Evolutionary conservation across 2,888 invertebrate genomes (phyloP).

Genomic region (Tetrapedia diversipes): DNA sequence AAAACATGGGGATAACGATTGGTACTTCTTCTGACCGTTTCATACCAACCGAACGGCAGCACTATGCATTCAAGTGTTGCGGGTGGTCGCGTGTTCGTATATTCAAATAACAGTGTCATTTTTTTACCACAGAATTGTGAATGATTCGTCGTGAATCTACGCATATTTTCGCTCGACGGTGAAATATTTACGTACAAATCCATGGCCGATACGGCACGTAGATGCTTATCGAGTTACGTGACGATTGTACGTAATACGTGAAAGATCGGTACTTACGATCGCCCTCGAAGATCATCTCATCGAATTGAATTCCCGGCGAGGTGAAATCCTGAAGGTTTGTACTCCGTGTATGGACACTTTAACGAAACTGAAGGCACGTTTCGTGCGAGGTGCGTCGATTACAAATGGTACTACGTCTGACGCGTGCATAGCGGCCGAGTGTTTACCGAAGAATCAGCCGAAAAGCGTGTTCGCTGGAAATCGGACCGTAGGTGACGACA

Average conservation of each 20-base stretch:
- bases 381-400: not conserved
- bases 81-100: too few relatives aligned
- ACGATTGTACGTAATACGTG: too few relatives aligned
- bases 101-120: too few relatives aligned
- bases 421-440: slow-evolving; percentile 48
- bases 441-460: slow-evolving; percentile 50
- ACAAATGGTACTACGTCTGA: slow-evolving; percentile 5
- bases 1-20: too few relatives aligned
- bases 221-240: not conserved
- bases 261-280: slow-evolving; percentile 45
- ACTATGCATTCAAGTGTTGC: too few relatives aligned
- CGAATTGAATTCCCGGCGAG: not conserved
- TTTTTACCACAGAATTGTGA: too few relatives aligned
- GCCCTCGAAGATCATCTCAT: slow-evolving; percentile 41
- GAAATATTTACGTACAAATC: too few relatives aligned
- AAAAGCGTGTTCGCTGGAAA: slow-evolving; percentile 54
- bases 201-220: too few relatives aligned
- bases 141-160: too few relatives aligned
- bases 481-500: slow-evolving; percentile 53
- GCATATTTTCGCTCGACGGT: too few relatives aligned
- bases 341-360: not conserved
- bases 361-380: not conserved
- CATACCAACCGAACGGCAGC: too few relatives aligned
- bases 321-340: not conserved
- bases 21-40: too few relatives aligned